Base-by-base conservation (phyloP, 1,140 invertebrate species). In the Ooceraea biroi region DNA sequence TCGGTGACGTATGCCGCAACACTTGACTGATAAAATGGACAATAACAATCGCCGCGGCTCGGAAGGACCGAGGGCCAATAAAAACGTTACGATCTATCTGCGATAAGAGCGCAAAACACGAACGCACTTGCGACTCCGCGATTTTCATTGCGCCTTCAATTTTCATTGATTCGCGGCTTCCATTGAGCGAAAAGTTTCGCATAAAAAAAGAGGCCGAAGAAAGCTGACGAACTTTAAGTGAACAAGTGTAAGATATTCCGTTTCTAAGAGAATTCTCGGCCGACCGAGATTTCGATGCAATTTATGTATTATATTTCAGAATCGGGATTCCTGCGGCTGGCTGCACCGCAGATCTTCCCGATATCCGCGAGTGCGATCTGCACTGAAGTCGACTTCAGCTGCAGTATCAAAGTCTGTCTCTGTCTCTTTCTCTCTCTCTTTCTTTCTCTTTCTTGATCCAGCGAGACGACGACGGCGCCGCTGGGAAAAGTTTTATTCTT, bases 401-500 rank as follows among this genome's bases (percentile, higher is more conserved):
- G 36, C 36, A 7, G 36, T 36, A 36, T 7, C 36, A 36, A 36
- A 36, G 36, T 36, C 36, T 36, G 7, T 60, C 11, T 74, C 14
- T 74, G 11, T 30, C 66, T 17, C 41, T 27, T 48, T 68, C 17
- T 17, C 17, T 60, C 17, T 74, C 66, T 17, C 41, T 60, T 11
- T 74, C 14, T 73, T 27, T 27, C 66, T 17, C 41, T 27, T 25
- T 68, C 8, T 17, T 8, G 4, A 22, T 14, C n/a, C 65, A 11
- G 22, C 27, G 22, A 83, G 60, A 66, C 12, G 48, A 52, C 55
- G 48, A 58, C 55, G 25, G 10, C 77, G 60, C 52, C 48, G 57
- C 63, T 41, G 58, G 63, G 44, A 66, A 71, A 76, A 74, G 36
- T 73, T 60, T 76, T 60, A 68, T 22, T 44, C 68, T 76, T 7